Evolutionary conservation across 2,888 invertebrate genomes (phyloP), one percentile per base, ranked within the genome.

Genomic region (Nematopogon swammerdamellus): DNA sequence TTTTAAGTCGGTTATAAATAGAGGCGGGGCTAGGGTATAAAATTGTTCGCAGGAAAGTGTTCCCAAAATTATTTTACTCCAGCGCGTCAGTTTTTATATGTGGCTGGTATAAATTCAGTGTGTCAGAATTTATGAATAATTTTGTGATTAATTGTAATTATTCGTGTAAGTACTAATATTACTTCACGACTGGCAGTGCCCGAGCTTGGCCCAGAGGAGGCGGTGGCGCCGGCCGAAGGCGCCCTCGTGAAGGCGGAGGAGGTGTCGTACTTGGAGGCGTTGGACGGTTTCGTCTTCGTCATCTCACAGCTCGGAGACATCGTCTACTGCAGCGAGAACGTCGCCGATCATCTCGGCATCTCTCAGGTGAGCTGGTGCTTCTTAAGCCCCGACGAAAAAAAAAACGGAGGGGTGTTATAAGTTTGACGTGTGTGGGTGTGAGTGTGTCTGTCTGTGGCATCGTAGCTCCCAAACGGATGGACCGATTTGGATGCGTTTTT

Each of bases 221-320:
- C 70, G 4, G n/a, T n/a, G n/a, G n/a, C n/a, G n/a, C n/a, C n/a
- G n/a, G n/a, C n/a, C n/a, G n/a, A n/a, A n/a, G n/a, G n/a, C n/a
- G 66, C 68, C 53, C 56, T 69, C 25, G 61, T 68, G 48, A 67
- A 65, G 47, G 75, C 75, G 1, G 67, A 73, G 53, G 73, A 88
- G 61, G 72, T 85, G 50, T 81, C 87, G 1, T 88, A 88, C 65
- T 81, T 89, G 62, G 87, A 90, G 67, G 91, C 95, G 0, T 72
- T 97, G 56, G 95, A 96, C 63, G 97, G 97, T 10, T 97, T 97
- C 69, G 81, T 97, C 46, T 63, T 97, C 57, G 89, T 94, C 45
- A 73, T 95, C 14, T 92, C 95, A 0, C 85, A 86, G 54, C 94
- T 94, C 57, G 97, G 96, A 2, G 95, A 95, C 67, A 89, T 98